Conservation (phyloP, 2,113 vertebrate species). For the Colossoma macropomum region DNA sequence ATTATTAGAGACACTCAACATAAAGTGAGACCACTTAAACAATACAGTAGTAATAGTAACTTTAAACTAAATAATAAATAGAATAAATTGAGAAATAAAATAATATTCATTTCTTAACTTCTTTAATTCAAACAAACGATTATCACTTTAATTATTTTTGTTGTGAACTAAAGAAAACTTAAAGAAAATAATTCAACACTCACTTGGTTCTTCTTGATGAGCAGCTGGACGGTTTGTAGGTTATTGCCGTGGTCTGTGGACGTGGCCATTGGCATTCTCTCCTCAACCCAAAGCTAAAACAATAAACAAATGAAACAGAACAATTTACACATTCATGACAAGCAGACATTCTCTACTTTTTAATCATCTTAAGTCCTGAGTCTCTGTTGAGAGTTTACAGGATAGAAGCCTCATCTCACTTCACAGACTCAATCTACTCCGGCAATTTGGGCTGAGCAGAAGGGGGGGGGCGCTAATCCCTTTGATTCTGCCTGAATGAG, state of each 20-base stretch:
- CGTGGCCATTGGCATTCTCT: constrained; percentile 90
- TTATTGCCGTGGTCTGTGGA: constrained; percentile 95
- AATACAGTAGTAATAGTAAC: no score
- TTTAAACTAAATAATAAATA: no score
- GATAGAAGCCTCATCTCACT: no score
- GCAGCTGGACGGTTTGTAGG: constrained; percentile 94
- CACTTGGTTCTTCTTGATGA: constrained; percentile 99
- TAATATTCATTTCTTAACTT: no score
- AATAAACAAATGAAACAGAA: background rate
- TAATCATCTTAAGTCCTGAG: background rate
- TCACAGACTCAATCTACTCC: background rate
- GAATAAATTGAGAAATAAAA: no score
- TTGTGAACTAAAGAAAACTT: no score
- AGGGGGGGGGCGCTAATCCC: background rate
- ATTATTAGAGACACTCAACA: no score
- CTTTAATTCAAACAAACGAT: no score
- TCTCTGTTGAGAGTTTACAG: background rate
- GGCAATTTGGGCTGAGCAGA: background rate
- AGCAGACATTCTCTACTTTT: background rate
- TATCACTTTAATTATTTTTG: no score
- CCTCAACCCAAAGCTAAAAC: constrained; percentile 76
- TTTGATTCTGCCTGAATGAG: constrained; percentile 17
- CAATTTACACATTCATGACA: background rate
- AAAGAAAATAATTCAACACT: background rate
- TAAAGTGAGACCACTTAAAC: no score